Evolutionary conservation across 2,888 invertebrate species (phyloP).

Genomic region (Drosophila diplacantha): DNA sequence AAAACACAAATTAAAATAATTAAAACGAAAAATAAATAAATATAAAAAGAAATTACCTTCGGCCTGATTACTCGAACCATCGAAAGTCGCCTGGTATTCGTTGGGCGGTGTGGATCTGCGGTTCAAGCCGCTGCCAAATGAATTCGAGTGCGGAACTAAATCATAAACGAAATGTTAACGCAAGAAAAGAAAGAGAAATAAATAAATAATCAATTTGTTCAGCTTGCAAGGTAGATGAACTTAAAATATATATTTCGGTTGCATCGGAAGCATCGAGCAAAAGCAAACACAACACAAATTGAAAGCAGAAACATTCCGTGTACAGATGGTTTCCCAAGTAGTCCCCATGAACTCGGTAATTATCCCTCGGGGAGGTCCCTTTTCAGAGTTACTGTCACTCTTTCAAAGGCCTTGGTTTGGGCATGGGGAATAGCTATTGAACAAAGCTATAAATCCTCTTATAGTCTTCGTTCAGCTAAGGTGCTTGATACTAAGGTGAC

Average conservation of each 20-base stretch:
- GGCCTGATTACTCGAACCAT: slow-evolving; percentile 56
- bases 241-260: slow-evolving; percentile 16
- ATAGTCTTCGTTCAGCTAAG: neutral
- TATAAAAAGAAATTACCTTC: slow-evolving; percentile 69
- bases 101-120: slow-evolving; percentile 73
- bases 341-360: slow-evolving; percentile 14
- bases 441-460: neutral
- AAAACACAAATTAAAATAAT: slow-evolving; percentile 18
- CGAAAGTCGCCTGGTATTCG: slow-evolving; percentile 69
- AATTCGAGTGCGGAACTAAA: slow-evolving; percentile 72
- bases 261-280: slow-evolving; percentile 30
- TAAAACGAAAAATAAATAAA: slow-evolving; percentile 25
- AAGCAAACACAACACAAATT: slow-evolving; percentile 25
- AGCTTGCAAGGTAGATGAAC: slow-evolving; percentile 29
- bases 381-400: slow-evolving; percentile 2
- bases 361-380: slow-evolving; percentile 7
- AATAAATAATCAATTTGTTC: slow-evolving; percentile 24
- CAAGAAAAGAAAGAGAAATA: slow-evolving; percentile 40
- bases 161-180: slow-evolving; percentile 30
- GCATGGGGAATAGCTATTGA: no score
- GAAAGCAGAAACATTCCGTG: slow-evolving; percentile 27
- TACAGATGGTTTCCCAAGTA: slow-evolving; percentile 15
- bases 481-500: slow-evolving; percentile 15
- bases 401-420: neutral
- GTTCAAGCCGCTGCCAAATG: slow-evolving; percentile 64